Evolutionary conservation across 2,113 vertebrate species (phyloP).

Genomic region (Gadus macrocephalus): DNA sequence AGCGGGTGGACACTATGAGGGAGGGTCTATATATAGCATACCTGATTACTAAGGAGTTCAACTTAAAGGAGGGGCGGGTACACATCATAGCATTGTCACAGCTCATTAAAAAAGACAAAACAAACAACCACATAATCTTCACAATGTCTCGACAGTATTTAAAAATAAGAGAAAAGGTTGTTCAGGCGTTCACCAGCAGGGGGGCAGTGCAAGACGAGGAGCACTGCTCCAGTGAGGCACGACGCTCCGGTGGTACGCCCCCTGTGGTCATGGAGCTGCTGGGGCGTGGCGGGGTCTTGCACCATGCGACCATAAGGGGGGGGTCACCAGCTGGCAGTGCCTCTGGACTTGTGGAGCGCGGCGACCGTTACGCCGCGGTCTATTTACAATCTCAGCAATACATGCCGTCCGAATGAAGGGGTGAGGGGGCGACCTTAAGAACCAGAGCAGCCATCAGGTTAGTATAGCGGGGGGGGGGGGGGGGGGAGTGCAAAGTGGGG

Average conservation of each 20-base stretch:
- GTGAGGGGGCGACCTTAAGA: constrained; percentile 50
- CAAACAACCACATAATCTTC: constrained; percentile 83
- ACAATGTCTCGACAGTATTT: constrained; percentile 86
- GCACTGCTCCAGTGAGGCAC: constrained; percentile 87
- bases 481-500: constrained; percentile 83
- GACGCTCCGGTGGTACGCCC: constrained; percentile 55
- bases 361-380: constrained; percentile 50
- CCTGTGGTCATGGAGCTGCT: constrained; percentile 19
- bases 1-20: too few relatives aligned
- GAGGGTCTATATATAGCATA: constrained; percentile 62
- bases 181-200: constrained; percentile 80
- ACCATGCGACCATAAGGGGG: constrained; percentile 6
- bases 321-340: constrained; percentile 24
- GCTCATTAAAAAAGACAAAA: constrained; percentile 78
- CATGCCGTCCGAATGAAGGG: constrained; percentile 56
- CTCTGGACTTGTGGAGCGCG: constrained; percentile 31
- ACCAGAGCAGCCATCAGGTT: constrained; percentile 5
- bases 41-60: constrained; percentile 75
- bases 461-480: constrained; percentile 37
- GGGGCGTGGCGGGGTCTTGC: constrained; percentile 15
- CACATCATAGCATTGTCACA: constrained; percentile 80
- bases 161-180: constrained; percentile 84
- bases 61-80: constrained; percentile 74
- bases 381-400: constrained; percentile 69
- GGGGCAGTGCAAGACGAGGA: constrained; percentile 88